These are phyloP conservation scores for Condylura cristata DNA, from an alignment of 2,113 vertebrate species.

Conservation along the genomic window DNA sequence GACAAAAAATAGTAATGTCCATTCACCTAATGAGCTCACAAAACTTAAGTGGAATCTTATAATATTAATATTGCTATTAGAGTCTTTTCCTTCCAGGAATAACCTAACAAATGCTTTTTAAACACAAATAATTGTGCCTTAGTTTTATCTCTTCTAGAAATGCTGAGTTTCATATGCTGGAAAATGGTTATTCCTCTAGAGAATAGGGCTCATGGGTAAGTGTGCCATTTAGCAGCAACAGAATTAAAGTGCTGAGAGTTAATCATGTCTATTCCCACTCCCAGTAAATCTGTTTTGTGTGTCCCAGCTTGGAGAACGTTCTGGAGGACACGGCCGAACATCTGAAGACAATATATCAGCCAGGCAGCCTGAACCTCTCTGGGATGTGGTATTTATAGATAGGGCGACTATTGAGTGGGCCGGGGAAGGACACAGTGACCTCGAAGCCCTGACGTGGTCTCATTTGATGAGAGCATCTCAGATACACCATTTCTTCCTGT, in stretches of 20 bases:
- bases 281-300: constrained; percentile 55
- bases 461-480: not conserved
- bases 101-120: not conserved
- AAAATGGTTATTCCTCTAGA: not conserved
- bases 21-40: not conserved
- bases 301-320: constrained; percentile 23
- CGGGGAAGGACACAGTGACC: not conserved
- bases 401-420: not conserved
- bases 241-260: not conserved
- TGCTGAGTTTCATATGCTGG: constrained; percentile 3
- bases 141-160: constrained; percentile 40
- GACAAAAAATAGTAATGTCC: not conserved
- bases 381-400: constrained; percentile 30
- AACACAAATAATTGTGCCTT: not conserved
- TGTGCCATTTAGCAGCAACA: not conserved
- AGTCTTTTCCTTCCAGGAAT: constrained; percentile 8
- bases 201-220: not conserved
- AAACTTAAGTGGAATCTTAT: not conserved
- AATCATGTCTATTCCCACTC: not conserved
- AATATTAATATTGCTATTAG: not conserved
- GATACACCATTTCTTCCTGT: not conserved
- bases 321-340: not conserved
- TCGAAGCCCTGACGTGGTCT: not conserved
- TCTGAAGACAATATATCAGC: constrained; percentile 56
- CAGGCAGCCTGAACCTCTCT: not conserved